Evolutionary conservation across 1,140 invertebrate species (phyloP).

Genomic region (Drosophila nigromelanica): DNA sequence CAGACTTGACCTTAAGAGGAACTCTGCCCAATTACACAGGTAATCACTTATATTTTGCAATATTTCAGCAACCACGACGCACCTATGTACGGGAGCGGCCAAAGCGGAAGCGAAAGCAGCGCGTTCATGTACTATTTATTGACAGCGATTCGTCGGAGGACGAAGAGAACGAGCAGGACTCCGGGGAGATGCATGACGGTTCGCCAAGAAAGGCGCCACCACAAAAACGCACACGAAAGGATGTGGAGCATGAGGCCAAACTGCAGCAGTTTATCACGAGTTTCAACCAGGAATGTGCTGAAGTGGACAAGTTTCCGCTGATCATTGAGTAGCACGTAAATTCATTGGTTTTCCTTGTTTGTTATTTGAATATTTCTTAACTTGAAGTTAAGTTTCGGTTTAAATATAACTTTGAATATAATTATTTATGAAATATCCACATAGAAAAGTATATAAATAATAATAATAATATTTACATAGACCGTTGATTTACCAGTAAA

Average conservation of each 20-base stretch:
- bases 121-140: constrained; percentile 57
- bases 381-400: constrained; percentile 18
- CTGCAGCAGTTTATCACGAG: constrained; percentile 61
- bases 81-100: constrained; percentile 64
- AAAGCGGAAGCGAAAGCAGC: constrained; percentile 70
- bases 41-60: background rate
- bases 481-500: too few species aligned
- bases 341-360: constrained; percentile 7
- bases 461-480: background rate
- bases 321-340: constrained; percentile 55
- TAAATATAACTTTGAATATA: background rate
- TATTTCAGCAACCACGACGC: constrained; percentile 56
- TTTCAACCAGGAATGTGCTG: constrained; percentile 71
- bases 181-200: constrained; percentile 32
- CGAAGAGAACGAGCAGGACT: constrained; percentile 52
- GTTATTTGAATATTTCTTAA: background rate
- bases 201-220: constrained; percentile 51
- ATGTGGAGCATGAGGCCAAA: constrained; percentile 53
- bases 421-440: background rate
- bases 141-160: constrained; percentile 64
- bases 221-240: constrained; percentile 48
- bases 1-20: background rate
- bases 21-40: background rate
- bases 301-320: constrained; percentile 69
- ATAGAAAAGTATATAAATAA: too few species aligned